These are phyloP conservation scores for Furnarius figulus DNA, from an alignment of 2,113 vertebrate genomes.

Conservation along the genomic window DNA sequence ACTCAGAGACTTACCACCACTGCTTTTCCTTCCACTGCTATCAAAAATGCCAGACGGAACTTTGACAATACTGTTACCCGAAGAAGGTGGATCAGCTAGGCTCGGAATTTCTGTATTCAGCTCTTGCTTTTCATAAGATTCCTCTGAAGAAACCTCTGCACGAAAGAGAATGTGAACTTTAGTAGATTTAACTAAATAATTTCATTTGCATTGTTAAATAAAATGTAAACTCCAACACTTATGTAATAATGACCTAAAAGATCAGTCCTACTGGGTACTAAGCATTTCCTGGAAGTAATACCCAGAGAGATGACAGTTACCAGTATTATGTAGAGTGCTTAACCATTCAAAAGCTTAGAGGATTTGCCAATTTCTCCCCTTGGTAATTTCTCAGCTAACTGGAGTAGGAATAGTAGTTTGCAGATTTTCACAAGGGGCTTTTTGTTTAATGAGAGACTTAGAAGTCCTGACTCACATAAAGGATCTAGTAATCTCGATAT, in stretches of 20 bases:
- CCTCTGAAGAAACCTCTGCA: constrained; percentile 44
- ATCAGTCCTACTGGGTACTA: neutral
- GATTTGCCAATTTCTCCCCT: neutral
- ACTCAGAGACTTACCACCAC: constrained; percentile 77
- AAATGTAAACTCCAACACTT: neutral
- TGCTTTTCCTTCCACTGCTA: constrained; percentile 66
- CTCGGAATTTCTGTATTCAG: constrained; percentile 63
- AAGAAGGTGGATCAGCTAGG: constrained; percentile 60
- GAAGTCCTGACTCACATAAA: neutral
- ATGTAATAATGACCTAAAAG: neutral
- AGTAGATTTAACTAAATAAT: neutral
- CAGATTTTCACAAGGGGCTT: neutral
- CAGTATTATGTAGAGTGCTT: neutral
- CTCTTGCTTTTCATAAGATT: constrained; percentile 63
- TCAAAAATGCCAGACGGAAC: constrained; percentile 86
- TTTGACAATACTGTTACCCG: constrained; percentile 89
- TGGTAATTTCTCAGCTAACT: neutral
- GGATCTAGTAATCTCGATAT: neutral
- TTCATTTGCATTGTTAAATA: neutral
- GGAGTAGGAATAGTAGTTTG: neutral
- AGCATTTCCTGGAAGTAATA: neutral
- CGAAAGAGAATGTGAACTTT: neutral
- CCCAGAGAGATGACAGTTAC: neutral
- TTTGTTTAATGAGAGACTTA: neutral
- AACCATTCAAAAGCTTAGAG: neutral